These are phyloP conservation scores for Carpatolechia fugitivella DNA, from an alignment of 2,888 invertebrate genomes.

Conservation along the genomic window DNA sequence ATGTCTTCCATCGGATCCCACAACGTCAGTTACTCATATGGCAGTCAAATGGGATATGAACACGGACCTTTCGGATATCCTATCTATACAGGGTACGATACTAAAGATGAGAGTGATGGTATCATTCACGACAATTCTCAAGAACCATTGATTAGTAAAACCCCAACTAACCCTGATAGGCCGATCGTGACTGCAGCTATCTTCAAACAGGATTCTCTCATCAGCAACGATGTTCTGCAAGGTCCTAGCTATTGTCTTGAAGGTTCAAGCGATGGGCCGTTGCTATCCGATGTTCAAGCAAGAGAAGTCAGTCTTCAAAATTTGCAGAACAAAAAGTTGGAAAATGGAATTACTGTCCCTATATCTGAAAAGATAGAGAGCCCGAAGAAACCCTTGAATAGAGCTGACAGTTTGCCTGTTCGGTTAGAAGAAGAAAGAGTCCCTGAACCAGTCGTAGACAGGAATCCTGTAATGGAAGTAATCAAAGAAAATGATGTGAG, in stretches of 20 bases:
- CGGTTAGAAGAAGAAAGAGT: constrained; percentile 69
- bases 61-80: constrained; percentile 86
- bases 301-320: constrained; percentile 68
- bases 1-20: constrained; percentile 85
- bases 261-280: constrained; percentile 72
- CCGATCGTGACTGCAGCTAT: constrained; percentile 86
- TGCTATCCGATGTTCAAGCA: constrained; percentile 73
- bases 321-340: constrained; percentile 59
- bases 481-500: constrained; percentile 60
- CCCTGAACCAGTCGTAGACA: constrained; percentile 33
- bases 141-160: constrained; percentile 71
- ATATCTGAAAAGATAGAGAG: constrained; percentile 58
- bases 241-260: constrained; percentile 72
- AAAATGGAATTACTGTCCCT: constrained; percentile 60
- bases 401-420: constrained; percentile 77
- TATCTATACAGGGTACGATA: constrained; percentile 79
- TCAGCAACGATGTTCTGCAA: constrained; percentile 63
- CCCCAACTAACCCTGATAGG: constrained; percentile 76
- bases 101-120: constrained; percentile 56
- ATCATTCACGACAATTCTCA: constrained; percentile 66
- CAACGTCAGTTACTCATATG: constrained; percentile 88
- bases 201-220: constrained; percentile 81
- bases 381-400: constrained; percentile 68
- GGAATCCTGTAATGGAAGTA: constrained; percentile 48
- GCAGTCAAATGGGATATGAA: constrained; percentile 88